These are phyloP conservation scores for Spheniscus humboldti DNA, from an alignment of 2,797 vertebrate species.

Conservation along the genomic window DNA sequence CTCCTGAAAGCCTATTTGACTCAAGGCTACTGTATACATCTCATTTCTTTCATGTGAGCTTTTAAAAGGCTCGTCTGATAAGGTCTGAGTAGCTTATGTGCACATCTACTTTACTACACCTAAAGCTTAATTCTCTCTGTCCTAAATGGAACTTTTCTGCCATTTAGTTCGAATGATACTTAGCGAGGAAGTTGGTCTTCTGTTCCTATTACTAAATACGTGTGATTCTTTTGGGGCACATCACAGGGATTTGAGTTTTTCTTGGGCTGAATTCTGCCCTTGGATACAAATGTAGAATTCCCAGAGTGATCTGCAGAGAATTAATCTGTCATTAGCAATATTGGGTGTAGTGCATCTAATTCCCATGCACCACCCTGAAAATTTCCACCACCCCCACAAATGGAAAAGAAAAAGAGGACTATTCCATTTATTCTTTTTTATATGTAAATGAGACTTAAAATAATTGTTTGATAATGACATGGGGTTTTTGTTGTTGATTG, in stretches of 20 bases:
- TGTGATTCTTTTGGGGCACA: slow-evolving; percentile 32
- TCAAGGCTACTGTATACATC: neutral
- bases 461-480: slow-evolving; percentile 80
- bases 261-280: slow-evolving; percentile 32
- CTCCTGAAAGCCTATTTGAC: slow-evolving; percentile 7
- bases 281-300: slow-evolving; percentile 24
- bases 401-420: slow-evolving; percentile 40
- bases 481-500: slow-evolving; percentile 70
- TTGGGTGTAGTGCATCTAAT: slow-evolving; percentile 37
- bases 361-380: slow-evolving; percentile 57
- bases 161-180: neutral
- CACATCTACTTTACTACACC: neutral
- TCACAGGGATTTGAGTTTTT: slow-evolving; percentile 33
- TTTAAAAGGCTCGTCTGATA: slow-evolving; percentile 27
- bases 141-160: slow-evolving; percentile 32
- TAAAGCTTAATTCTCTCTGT: neutral
- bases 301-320: slow-evolving; percentile 52
- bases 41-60: slow-evolving; percentile 20
- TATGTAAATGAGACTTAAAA: slow-evolving; percentile 80
- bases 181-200: neutral
- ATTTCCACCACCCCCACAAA: slow-evolving; percentile 60
- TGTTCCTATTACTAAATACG: neutral
- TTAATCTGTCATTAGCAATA: slow-evolving; percentile 67
- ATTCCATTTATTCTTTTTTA: slow-evolving; percentile 76
- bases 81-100: neutral